A percentile compares a stretch with the other conserved stretches of the same genome.
These are phyloP conservation scores for Mythimna vitellina DNA, from an alignment of 2,888 invertebrate species.

Conservation along the genomic window DNA sequence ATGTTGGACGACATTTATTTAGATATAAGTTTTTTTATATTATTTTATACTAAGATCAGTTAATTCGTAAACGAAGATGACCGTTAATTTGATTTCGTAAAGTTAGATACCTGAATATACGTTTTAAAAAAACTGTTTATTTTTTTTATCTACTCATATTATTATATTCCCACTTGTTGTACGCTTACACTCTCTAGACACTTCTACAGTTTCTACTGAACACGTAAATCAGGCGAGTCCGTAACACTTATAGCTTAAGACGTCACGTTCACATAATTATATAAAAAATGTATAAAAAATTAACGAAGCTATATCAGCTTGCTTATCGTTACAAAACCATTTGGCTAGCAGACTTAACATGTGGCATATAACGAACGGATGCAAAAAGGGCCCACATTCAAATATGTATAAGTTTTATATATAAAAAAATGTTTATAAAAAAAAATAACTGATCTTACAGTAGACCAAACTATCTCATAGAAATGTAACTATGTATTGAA, in stretches of 20 bases:
- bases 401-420: not conserved
- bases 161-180: constrained; percentile 5
- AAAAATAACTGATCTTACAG: not conserved
- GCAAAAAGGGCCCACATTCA: not conserved
- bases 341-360: constrained; percentile 36
- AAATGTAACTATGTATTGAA: not conserved
- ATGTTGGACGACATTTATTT: constrained; percentile 25
- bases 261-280: constrained; percentile 47
- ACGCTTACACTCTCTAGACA: constrained; percentile 46
- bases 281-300: constrained; percentile 43
- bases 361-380: constrained; percentile 19
- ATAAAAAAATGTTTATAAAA: not conserved
- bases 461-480: not conserved
- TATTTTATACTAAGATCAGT: not conserved
- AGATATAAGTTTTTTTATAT: constrained; percentile 8
- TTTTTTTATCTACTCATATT: constrained; percentile 16
- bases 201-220: constrained; percentile 62
- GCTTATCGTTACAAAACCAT: constrained; percentile 28
- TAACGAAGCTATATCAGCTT: constrained; percentile 37
- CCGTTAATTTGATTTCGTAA: not conserved
- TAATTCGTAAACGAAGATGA: not conserved
- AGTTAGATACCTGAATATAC: not conserved
- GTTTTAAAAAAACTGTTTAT: not conserved
- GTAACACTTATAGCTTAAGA: constrained; percentile 57
- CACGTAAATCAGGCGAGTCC: constrained; percentile 61